Evolutionary conservation across 2,888 invertebrate genomes (phyloP).

Genomic region (Scaptomyza flava): DNA sequence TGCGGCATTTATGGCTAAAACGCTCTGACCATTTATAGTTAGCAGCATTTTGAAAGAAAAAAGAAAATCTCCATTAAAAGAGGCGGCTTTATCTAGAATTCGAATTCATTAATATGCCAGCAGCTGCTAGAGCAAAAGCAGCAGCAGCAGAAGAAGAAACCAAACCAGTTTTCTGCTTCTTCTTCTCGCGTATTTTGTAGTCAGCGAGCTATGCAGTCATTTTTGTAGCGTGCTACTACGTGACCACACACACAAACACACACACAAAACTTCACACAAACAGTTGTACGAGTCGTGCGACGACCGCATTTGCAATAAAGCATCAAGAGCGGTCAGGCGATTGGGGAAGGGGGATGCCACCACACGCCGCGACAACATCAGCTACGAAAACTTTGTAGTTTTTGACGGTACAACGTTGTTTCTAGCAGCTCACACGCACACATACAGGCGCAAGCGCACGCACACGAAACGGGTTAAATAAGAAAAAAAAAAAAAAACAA

Average conservation of each 20-base stretch:
- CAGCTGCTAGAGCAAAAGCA: slow-evolving; percentile 39
- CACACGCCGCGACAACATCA: slow-evolving; percentile 61
- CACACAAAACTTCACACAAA: slow-evolving; percentile 12
- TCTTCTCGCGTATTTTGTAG: slow-evolving; percentile 39
- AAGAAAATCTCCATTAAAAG: slow-evolving; percentile 55
- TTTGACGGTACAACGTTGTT: slow-evolving; percentile 66
- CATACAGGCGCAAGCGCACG: slow-evolving; percentile 66
- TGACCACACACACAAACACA: slow-evolving; percentile 63
- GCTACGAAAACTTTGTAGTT: slow-evolving; percentile 62
- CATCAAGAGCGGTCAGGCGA: slow-evolving; percentile 6
- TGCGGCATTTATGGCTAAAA: slow-evolving; percentile 58
- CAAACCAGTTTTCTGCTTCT: slow-evolving; percentile 53
- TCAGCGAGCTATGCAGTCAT: slow-evolving; percentile 62
- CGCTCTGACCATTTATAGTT: slow-evolving; percentile 58
- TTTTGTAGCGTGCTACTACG: slow-evolving; percentile 69
- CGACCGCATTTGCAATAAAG: slow-evolving; percentile 69
- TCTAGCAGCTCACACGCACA: slow-evolving; percentile 39
- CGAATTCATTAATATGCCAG: slow-evolving; percentile 64
- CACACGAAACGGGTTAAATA: slow-evolving; percentile 74
- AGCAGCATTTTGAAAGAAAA: slow-evolving; percentile 32
- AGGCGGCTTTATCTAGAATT: slow-evolving; percentile 51
- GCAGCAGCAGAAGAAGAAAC: slow-evolving; percentile 42
- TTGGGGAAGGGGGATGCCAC: slow-evolving; percentile 55
- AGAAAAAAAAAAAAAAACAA: slow-evolving; percentile 37
- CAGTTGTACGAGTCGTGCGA: slow-evolving; percentile 44